Base-by-base conservation (phyloP, 2,888 invertebrate genomes). In the Dioctria rufipes region DNA sequence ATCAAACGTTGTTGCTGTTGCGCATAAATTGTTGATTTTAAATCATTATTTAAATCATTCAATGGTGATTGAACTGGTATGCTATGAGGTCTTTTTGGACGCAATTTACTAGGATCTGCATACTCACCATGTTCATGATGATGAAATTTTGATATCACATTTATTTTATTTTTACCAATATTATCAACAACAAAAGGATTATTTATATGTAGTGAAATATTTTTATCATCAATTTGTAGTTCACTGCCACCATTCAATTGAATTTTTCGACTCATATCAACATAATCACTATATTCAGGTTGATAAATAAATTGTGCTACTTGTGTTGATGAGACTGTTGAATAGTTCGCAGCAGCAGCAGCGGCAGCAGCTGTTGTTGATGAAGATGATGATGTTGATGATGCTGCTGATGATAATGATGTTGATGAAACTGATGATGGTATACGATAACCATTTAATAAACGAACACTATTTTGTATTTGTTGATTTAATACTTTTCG, bases 71-170 rank as follows among this genome's bases (percentile, higher is more conserved):
- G 88, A 46, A 91, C 90, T 82, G 93, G 93, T 84, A 93, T 91
- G 85, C 93, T 93, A 87, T 92, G 93, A 58, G 93, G 93, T 78
- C 93, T 85, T 65, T 85, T 83, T 9, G 86, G 85, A 54, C 87
- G 87, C 83, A 88, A 83, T 78, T 88, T 86, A 80, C 85, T 86
- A 0, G 88, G 88, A 73, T 88, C 88, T 4, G 88, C 88, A 82
- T 88, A 88, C 43, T 88, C 88, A 78, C 80, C 81, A 2, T 49
- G 5, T 58, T 71, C 75, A 11, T 81, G 78, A 9, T 81, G 71
- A 42, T 63, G 67, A 46, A 78, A 73, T n/a, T 75, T 75, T 37
- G 80, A 51, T 42, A 73, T 75, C 49, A 77, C 54, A 54, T 75
- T 80, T 11, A 37, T 42, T 69, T 78, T 80, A 42, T 39, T 58